Evolutionary conservation across 2,888 invertebrate genomes (phyloP).

Genomic region (Synergus japonicus): DNA sequence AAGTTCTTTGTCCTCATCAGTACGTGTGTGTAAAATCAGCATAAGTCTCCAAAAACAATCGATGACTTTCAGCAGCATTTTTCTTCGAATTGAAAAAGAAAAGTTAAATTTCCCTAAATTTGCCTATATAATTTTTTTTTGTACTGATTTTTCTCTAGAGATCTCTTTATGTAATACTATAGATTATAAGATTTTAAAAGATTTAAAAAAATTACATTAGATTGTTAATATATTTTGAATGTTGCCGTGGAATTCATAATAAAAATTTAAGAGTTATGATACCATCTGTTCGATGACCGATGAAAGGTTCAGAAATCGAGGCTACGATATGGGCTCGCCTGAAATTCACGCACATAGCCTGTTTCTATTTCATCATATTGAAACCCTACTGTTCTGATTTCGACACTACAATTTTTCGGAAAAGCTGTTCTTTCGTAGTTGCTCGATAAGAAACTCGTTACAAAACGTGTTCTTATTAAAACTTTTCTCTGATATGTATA

Average conservation of each 20-base stretch:
- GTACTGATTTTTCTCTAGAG: too few species aligned
- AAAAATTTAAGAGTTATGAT: neutral
- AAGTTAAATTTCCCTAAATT: neutral
- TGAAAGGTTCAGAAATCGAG: conserved; percentile 38
- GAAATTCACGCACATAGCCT: conserved; percentile 27
- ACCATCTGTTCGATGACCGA: conserved; percentile 24
- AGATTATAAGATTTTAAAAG: too few species aligned
- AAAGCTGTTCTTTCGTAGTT: conserved; percentile 9
- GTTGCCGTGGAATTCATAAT: neutral
- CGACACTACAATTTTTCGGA: conserved; percentile 21
- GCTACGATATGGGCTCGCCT: conserved; percentile 15
- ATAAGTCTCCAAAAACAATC: too few species aligned
- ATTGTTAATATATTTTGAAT: too few species aligned
- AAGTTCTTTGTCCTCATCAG: neutral
- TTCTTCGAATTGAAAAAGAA: too few species aligned
- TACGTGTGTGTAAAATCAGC: too few species aligned
- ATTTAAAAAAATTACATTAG: too few species aligned
- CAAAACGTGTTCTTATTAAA: conserved; percentile 22
- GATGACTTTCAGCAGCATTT: too few species aligned
- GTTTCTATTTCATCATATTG: conserved; percentile 13
- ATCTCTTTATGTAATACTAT: too few species aligned
- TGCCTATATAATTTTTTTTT: too few species aligned
- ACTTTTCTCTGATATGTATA: conserved; percentile 1
- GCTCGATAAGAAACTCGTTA: conserved; percentile 20
- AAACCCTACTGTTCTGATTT: conserved; percentile 20